Percentiles rank a stretch among this genome's conserved stretches.
These are phyloP conservation scores for Metellina segmentata DNA, from an alignment of 2,888 invertebrate species.

Conservation along the genomic window DNA sequence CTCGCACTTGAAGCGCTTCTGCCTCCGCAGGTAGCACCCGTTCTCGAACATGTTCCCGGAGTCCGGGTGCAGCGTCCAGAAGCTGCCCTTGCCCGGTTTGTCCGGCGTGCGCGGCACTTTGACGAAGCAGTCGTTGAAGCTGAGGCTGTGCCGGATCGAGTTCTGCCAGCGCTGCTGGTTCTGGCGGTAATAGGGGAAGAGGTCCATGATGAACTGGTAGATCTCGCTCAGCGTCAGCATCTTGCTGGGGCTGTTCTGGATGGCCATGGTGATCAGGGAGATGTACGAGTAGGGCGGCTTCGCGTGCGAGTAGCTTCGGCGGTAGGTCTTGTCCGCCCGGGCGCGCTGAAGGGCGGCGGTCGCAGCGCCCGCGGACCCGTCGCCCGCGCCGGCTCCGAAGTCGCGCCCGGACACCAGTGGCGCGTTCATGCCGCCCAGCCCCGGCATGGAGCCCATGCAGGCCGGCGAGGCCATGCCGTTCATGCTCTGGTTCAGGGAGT, in stretches of 20 bases:
- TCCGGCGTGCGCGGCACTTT: constrained; percentile 96
- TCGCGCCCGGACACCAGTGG: constrained; percentile 58
- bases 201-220: constrained; percentile 99
- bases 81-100: constrained; percentile 98
- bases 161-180: constrained; percentile 99
- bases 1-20: constrained; percentile 98
- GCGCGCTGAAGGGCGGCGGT: constrained; percentile 86
- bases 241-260: constrained; percentile 96
- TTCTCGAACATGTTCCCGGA: constrained; percentile 99
- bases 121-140: constrained; percentile 99
- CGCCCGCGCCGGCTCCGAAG: constrained; percentile 56
- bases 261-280: constrained; percentile 99
- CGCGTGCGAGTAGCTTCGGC: constrained; percentile 96
- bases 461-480: constrained; percentile 77
- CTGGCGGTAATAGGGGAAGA: constrained; percentile 98
- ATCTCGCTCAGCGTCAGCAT: constrained; percentile 99
- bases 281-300: constrained; percentile 99
- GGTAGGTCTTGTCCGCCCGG: constrained; percentile 90
- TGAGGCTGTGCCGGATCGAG: constrained; percentile 97
- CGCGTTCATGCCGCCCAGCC: constrained; percentile 58
- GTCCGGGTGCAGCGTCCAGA: constrained; percentile 99
- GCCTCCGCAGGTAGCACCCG: constrained; percentile 97
- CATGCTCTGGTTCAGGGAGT: constrained; percentile 74
- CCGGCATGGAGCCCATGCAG: constrained; percentile 78
- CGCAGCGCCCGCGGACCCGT: constrained; percentile 63